A percentile compares a stretch with the other conserved stretches of the same genome.
Evolutionary conservation across 1,140 invertebrate genomes (phyloP).

Genomic region (Papilio glaucus): DNA sequence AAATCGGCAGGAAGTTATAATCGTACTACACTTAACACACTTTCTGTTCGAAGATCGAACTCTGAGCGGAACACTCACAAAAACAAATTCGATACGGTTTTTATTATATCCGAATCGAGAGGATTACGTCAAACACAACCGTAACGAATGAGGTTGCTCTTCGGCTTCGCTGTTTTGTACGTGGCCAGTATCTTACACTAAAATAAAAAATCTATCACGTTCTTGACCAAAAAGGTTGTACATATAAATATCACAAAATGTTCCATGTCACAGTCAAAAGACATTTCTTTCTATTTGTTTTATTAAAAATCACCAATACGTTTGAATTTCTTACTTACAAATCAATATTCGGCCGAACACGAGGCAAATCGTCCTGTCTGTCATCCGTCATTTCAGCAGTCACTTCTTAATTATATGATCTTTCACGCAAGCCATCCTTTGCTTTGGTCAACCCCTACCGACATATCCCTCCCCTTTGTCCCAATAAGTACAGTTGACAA

Average conservation of each 20-base stretch:
- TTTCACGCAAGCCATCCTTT: too few species aligned
- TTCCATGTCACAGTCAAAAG: background rate
- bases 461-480: too few species aligned
- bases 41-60: slow-evolving; percentile 13
- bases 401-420: too few species aligned
- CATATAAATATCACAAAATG: background rate
- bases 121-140: slow-evolving; percentile 27
- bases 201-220: background rate
- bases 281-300: background rate
- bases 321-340: too few species aligned
- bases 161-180: background rate
- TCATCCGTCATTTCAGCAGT: too few species aligned
- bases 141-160: slow-evolving; percentile 22
- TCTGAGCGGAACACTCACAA: slow-evolving; percentile 25
- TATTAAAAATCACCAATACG: too few species aligned
- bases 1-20: slow-evolving; percentile 20
- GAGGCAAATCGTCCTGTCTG: too few species aligned
- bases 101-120: slow-evolving; percentile 30
- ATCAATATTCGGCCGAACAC: too few species aligned
- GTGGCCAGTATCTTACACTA: slow-evolving; percentile 4
- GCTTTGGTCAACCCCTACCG: too few species aligned
- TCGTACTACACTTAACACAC: slow-evolving; percentile 24
- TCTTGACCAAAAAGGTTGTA: background rate
- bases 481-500: too few species aligned
- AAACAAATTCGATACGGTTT: slow-evolving; percentile 30